Evolutionary conservation across 2,888 invertebrate species (phyloP).

Genomic region (Subacronicta megacephala): DNA sequence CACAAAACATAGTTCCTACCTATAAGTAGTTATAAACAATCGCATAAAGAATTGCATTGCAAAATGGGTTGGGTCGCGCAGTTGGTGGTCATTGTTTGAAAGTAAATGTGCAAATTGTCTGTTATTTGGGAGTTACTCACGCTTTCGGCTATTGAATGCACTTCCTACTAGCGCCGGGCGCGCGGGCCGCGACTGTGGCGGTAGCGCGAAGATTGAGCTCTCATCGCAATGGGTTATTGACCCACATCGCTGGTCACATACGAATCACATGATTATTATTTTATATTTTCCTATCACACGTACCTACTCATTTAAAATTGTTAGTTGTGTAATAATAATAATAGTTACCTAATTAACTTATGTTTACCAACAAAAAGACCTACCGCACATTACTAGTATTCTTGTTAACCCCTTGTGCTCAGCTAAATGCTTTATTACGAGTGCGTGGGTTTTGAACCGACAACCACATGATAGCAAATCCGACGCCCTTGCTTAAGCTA

Average conservation of each 20-base stretch:
- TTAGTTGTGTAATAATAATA: constrained; percentile 17
- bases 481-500: no score
- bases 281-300: constrained; percentile 19
- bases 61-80: constrained; percentile 38
- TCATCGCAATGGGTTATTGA: constrained; percentile 61
- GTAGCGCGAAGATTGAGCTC: constrained; percentile 34
- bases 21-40: constrained; percentile 3
- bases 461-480: no score
- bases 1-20: constrained; percentile 4
- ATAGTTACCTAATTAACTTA: no score
- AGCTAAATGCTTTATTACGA: no score
- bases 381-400: no score
- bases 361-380: no score
- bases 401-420: no score
- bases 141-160: constrained; percentile 71
- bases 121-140: constrained; percentile 66
- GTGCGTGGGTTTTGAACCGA: no score
- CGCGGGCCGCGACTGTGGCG: no score
- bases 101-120: constrained; percentile 56
- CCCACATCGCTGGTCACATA: constrained; percentile 57
- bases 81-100: constrained; percentile 54
- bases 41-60: constrained; percentile 16
- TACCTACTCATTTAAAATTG: constrained; percentile 20
- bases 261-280: constrained; percentile 32
- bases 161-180: constrained; percentile 58